Conservation (phyloP, 2,888 invertebrate species). For the Charanyca ferruginea region DNA sequence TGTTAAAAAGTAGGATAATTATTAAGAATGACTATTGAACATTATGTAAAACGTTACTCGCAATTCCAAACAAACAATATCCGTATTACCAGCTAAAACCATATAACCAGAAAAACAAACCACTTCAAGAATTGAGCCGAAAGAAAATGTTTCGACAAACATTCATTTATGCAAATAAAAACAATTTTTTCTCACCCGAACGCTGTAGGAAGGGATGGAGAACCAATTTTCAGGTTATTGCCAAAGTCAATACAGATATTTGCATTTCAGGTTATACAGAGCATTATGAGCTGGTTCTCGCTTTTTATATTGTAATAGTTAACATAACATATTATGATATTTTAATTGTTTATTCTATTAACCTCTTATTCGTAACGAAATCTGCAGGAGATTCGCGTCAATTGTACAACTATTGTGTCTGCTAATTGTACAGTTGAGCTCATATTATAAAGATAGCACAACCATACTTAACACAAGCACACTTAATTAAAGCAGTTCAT, state of each 20-base stretch:
- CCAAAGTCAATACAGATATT: conserved; percentile 54
- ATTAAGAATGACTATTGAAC: too few relatives aligned
- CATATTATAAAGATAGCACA: too few relatives aligned
- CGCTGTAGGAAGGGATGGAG: conserved; percentile 47
- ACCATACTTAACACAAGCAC: too few relatives aligned
- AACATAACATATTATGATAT: conserved; percentile 10
- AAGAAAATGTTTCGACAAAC: conserved; percentile 53
- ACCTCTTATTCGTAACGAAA: too few relatives aligned
- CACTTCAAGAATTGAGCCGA: conserved; percentile 35
- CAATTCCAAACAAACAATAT: conserved; percentile 16
- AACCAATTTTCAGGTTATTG: conserved; percentile 66
- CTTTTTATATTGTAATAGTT: background rate
- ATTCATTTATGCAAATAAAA: conserved; percentile 69
- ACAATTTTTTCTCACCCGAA: conserved; percentile 60
- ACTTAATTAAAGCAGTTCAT: too few relatives aligned
- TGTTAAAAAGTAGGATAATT: too few relatives aligned
- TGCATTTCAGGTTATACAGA: conserved; percentile 30
- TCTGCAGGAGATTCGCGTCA: too few relatives aligned
- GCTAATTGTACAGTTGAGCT: too few relatives aligned
- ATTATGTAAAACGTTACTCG: background rate
- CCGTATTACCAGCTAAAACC: background rate
- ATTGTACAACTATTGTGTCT: too few relatives aligned
- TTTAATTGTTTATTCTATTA: conserved; percentile 2
- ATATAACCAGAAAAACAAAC: conserved; percentile 42
- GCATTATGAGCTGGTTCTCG: conserved; percentile 4